These are phyloP conservation scores for Dynastes maya DNA, from an alignment of 2,888 invertebrate genomes.

Conservation along the genomic window DNA sequence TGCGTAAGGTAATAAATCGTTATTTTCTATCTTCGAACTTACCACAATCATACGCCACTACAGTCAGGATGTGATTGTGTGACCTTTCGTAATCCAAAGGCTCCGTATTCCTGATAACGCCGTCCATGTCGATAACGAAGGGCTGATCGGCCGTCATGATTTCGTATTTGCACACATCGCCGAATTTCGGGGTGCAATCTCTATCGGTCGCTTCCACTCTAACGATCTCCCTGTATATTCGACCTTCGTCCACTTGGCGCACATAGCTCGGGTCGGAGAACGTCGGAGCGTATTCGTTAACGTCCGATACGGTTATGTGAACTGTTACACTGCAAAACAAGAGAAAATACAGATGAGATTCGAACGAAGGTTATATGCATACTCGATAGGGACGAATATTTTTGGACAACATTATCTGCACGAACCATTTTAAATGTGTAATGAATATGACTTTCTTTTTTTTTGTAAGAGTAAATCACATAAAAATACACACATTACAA, in stretches of 20 bases:
- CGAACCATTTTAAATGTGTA: too few relatives aligned
- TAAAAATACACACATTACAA: too few relatives aligned
- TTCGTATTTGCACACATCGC: slow-evolving; percentile 98
- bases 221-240: slow-evolving; percentile 90
- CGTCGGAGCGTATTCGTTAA: slow-evolving; percentile 95
- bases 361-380: background rate
- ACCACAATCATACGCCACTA: slow-evolving; percentile 98
- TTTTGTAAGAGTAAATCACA: too few relatives aligned
- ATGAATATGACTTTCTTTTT: too few relatives aligned
- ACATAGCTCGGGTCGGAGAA: slow-evolving; percentile 94
- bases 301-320: slow-evolving; percentile 95
- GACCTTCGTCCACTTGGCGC: slow-evolving; percentile 91
- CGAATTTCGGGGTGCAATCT: slow-evolving; percentile 96
- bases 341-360: slow-evolving; percentile 49
- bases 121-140: slow-evolving; percentile 93
- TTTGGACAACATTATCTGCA: too few relatives aligned
- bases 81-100: slow-evolving; percentile 93
- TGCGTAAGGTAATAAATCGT: background rate
- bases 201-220: slow-evolving; percentile 93
- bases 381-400: too few relatives aligned
- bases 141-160: slow-evolving; percentile 93
- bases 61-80: slow-evolving; percentile 96
- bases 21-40: slow-evolving; percentile 44
- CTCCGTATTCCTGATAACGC: slow-evolving; percentile 95
- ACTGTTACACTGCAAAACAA: slow-evolving; percentile 84